These are phyloP conservation scores for Cebuella pygmaea DNA, from an alignment of 2,797 vertebrate species.

Conservation along the genomic window DNA sequence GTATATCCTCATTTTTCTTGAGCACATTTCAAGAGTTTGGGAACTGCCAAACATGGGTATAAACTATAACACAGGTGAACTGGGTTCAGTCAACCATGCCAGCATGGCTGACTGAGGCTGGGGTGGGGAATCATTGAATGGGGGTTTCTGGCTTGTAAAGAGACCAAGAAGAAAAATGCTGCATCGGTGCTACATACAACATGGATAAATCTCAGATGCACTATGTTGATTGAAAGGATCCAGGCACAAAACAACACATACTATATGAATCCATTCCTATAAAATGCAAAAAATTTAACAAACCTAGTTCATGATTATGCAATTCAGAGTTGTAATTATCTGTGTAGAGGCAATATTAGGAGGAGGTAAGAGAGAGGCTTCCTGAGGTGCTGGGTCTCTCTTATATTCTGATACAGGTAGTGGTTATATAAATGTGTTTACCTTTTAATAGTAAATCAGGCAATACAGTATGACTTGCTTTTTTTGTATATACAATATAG, in stretches of 20 bases:
- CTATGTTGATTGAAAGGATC: neutral
- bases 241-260: neutral
- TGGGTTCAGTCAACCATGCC: neutral
- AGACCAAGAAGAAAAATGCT: neutral
- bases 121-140: neutral
- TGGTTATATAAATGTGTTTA: neutral
- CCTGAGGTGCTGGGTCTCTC: neutral
- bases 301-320: neutral
- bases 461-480: neutral
- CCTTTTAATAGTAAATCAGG: neutral
- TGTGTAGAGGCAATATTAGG: rapidly evolving
- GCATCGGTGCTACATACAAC: neutral
- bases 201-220: neutral
- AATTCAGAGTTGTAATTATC: neutral
- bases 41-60: neutral
- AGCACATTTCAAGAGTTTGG: neutral
- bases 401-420: neutral
- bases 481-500: neutral
- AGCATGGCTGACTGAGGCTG: neutral
- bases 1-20: neutral
- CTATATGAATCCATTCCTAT: neutral
- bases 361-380: neutral
- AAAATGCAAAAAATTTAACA: neutral
- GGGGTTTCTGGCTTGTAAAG: neutral
- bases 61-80: neutral